Conservation (phyloP, 2,888 invertebrate species). For the Epinotia brunnichana region DNA sequence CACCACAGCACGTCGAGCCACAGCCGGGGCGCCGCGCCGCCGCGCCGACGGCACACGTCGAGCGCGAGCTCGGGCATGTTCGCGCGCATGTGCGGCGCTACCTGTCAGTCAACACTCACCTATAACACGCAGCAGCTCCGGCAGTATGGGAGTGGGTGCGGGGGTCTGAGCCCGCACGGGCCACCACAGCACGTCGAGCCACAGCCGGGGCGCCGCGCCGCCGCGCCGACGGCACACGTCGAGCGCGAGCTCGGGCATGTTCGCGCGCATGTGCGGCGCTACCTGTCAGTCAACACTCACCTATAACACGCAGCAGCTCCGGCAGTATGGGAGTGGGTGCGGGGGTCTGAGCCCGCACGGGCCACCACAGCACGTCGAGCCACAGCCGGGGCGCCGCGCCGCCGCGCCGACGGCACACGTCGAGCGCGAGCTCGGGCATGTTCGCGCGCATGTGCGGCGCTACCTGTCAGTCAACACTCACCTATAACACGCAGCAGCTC, state of each 20-base stretch:
- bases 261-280: constrained; percentile 87
- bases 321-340: constrained; percentile 72
- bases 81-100: not conserved
- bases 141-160: constrained; percentile 68
- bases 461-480: constrained; percentile 62
- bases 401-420: constrained; percentile 91
- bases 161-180: constrained; percentile 78
- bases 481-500: constrained; percentile 86
- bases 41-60: constrained; percentile 91
- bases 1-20: too few relatives aligned
- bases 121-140: constrained; percentile 85
- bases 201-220: constrained; percentile 89
- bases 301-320: constrained; percentile 85
- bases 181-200: constrained; percentile 94
- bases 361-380: constrained; percentile 93
- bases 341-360: constrained; percentile 76
- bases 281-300: constrained; percentile 68
- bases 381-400: constrained; percentile 91
- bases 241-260: constrained; percentile 88
- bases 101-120: constrained; percentile 68
- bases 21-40: constrained; percentile 87
- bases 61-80: constrained; percentile 85
- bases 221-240: constrained; percentile 92
- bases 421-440: constrained; percentile 88
- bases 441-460: constrained; percentile 88